Percentiles rank a stretch among this genome's conserved stretches.
phyloP scores from a whole-genome alignment of 1,140 invertebrate species.

The Platyscapa corneri region DNA sequence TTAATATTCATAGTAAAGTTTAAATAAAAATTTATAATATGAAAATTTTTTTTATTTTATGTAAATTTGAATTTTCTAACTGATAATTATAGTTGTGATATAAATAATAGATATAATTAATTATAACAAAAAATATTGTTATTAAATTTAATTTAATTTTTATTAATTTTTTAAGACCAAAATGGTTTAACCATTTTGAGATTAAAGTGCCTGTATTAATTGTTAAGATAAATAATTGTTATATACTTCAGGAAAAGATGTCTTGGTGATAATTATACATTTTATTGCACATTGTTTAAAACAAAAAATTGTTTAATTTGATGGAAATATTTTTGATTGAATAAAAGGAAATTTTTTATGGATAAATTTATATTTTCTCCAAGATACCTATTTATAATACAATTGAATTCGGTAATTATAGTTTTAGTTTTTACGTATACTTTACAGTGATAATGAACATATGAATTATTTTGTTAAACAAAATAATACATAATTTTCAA shows the following conservation, averaged over 20 bases:
- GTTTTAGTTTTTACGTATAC: background rate
- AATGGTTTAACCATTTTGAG: background rate
- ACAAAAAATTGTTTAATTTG: conserved; percentile 10
- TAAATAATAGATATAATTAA: no score
- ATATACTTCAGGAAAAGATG: background rate
- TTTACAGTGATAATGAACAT: conserved; percentile 14
- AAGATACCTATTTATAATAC: background rate
- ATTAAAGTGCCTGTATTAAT: background rate
- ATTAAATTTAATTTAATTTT: background rate
- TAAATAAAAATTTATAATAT: no score
- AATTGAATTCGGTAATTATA: conserved; percentile 11
- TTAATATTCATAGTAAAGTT: no score
- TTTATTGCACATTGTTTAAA: conserved; percentile 9
- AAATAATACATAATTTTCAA: background rate
- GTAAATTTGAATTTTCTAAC: no score
- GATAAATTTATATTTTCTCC: conserved; percentile 26
- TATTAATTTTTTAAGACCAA: background rate
- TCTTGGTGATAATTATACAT: conserved; percentile 22
- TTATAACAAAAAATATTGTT: no score
- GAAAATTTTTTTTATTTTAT: no score
- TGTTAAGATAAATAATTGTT: background rate
- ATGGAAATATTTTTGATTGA: conserved; percentile 28
- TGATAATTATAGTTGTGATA: no score
- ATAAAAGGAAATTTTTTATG: conserved; percentile 28
- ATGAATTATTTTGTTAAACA: conserved; percentile 8